These are phyloP conservation scores for Hycleus phaleratus DNA, from an alignment of 1,140 invertebrate species.

Conservation along the genomic window DNA sequence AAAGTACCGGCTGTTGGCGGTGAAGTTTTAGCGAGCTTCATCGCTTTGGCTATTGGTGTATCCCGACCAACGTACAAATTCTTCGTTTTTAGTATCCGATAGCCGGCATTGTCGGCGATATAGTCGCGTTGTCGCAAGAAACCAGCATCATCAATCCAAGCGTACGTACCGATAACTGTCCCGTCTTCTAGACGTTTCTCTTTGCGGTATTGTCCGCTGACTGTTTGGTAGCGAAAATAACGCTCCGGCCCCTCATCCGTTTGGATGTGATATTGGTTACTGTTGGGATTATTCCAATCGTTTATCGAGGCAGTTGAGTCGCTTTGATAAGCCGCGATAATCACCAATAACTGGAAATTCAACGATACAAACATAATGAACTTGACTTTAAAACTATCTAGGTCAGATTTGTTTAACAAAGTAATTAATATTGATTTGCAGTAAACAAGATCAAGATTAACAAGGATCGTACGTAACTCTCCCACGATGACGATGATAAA, in stretches of 20 bases:
- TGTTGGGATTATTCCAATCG: constrained; percentile 51
- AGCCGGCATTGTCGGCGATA: constrained; percentile 72
- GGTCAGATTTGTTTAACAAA: background rate
- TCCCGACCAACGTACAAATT: constrained; percentile 68
- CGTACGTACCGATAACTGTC: constrained; percentile 67
- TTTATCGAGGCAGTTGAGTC: constrained; percentile 20
- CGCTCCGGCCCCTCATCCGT: constrained; percentile 83
- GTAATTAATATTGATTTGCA: no score
- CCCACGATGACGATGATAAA: no score
- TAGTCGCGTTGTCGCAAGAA: constrained; percentile 76
- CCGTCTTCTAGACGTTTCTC: constrained; percentile 77
- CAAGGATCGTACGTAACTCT: no score
- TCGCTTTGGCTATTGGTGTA: constrained; percentile 56
- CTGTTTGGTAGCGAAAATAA: constrained; percentile 78
- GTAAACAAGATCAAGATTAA: no score
- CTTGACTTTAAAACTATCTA: background rate
- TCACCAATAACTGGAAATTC: constrained; percentile 21
- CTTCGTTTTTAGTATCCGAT: constrained; percentile 71
- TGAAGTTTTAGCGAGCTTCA: constrained; percentile 60
- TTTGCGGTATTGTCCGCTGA: constrained; percentile 81
- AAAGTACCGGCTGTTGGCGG: constrained; percentile 57
- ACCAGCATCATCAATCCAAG: constrained; percentile 78
- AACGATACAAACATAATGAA: background rate
- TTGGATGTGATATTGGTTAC: constrained; percentile 78
- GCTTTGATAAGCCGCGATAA: constrained; percentile 7